Evolutionary conservation across 1,140 invertebrate genomes (phyloP).

Genomic region (Achatina immaculata): DNA sequence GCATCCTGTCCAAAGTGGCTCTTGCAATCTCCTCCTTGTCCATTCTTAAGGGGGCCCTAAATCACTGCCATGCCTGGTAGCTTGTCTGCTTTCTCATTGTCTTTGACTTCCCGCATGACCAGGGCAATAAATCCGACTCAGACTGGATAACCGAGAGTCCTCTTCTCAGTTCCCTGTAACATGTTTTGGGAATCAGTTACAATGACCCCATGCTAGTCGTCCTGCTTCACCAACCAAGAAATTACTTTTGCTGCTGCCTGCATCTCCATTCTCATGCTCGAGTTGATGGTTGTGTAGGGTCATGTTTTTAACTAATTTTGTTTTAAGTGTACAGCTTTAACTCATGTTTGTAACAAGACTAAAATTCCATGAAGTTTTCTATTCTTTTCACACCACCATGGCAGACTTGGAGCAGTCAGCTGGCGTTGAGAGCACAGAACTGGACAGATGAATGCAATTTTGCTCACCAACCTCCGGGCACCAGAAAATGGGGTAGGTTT

Average conservation of each 20-base stretch:
- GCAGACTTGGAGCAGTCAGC: neutral
- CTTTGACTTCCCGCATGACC: neutral
- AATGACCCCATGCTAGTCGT: too few relatives aligned
- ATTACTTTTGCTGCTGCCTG: too few relatives aligned
- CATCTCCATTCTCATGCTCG: too few relatives aligned
- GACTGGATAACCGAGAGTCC: neutral
- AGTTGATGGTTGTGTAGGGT: neutral
- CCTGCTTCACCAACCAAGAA: too few relatives aligned
- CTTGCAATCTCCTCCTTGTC: too few relatives aligned
- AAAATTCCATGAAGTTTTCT: neutral
- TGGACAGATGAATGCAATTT: conserved; percentile 3
- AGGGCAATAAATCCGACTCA: too few relatives aligned
- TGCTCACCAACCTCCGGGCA: neutral
- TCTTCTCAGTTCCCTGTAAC: neutral
- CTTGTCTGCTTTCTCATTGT: neutral
- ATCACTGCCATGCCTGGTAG: too few relatives aligned
- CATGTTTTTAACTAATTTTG: neutral
- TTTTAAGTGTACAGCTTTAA: neutral
- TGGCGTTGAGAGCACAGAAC: conserved; percentile 4
- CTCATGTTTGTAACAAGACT: neutral
- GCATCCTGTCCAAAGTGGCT: too few relatives aligned
- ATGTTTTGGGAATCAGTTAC: too few relatives aligned
- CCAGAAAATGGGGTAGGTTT: conserved; percentile 3
- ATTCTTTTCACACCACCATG: neutral
- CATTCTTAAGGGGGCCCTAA: too few relatives aligned